Evolutionary conservation across 2,113 vertebrate genomes (phyloP), one percentile per base, ranked within the genome.

Genomic region (Synodontis membranacea): DNA sequence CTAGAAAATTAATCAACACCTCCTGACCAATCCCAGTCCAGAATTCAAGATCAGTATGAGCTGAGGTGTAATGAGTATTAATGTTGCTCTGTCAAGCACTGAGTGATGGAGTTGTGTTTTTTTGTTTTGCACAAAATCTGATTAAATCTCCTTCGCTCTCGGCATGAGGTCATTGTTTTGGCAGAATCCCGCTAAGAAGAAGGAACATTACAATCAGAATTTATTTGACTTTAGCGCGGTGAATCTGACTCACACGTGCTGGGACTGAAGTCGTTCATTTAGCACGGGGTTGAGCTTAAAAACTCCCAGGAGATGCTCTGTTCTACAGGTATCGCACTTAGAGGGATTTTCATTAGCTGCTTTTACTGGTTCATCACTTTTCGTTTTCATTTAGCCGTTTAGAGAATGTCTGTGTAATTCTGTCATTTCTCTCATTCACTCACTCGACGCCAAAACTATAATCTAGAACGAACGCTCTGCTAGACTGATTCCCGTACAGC

Each of bases 301-400:
- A 8, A 4, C 46, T 78, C 46, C 46, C 42, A 17, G 3, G 44
- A 34, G 48, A 19, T 28, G 25, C 23, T 31, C 37, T 2, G 74
- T 46, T 50, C 75, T 52, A 19, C 75, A 78, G 75, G 75, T 78
- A n/a, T 76, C 50, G 28, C 74, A 31, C 74, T 76, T 48, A 23
- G 8, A 14, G 12, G 14, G 42, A 76, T 76, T n/a, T 48, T 48
- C 74, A n/a, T 75, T 46, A 75, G 72, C 72, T 46, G 39, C 72
- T 46, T 17, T 48, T 48, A 72, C 42, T 2, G 66, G 28, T 31
- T 64, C 60, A 4, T 2, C 11, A 31, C 28, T 1, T 68, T 68
- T 37, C 34, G 19, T 42, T 72, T 72, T 23, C 19, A 10, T 70
- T 70, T 10, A 23, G 17, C 19, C 34, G 3, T 72, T 25, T 25